Base-by-base conservation (phyloP, 2,113 vertebrate species). In the Xyliphius kryptos region DNA sequence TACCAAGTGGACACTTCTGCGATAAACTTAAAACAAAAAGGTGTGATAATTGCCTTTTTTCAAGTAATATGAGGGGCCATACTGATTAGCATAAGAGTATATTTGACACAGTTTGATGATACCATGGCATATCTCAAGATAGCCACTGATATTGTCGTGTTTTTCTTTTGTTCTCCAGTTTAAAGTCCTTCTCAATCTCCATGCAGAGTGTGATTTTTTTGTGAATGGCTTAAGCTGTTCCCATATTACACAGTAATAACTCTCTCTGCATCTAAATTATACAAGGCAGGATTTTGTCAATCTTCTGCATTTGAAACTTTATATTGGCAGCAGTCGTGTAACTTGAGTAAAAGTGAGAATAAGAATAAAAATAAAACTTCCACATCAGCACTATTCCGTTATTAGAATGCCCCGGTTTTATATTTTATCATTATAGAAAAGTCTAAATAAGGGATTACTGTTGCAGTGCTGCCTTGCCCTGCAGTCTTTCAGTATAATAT, bases 331-430 rank as follows among this genome's bases (percentile, higher is more conserved):
- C 55, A 48, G 61, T 21, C 41, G 57, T 70, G 58, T 46, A n/a
- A 53, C 58, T 51, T 51, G 32, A 32, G 68, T 44, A 62, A 74
- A 68, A 60, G 76, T 74, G 62, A 76, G 41, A 75, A 58, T 48
- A 61, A 17, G 41, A 17, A 64, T 37, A 63, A 21, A 46, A 19
- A 61, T 32, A 59, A 68, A 61, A 57, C 8, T 32, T 67, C 13
- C 49, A 6, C 13, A 52, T 72, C 58, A 68, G 54, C 60, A 70
- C 47, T 57, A 72, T 41, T 32, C 16, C 11, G 56, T 63, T 72
- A 67, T 72, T 71, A 71, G 63, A 73, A 63, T 50, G 20, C 14
- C 51, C 36, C 58, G 56, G 41, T 56, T 69, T 71, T 63, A 46
- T 61, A 63, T 62, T 74, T 49, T 56, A 11, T 38, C 56, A 22